These are phyloP conservation scores for Poecilus cupreus DNA, from an alignment of 2,888 invertebrate species.

Conservation along the genomic window DNA sequence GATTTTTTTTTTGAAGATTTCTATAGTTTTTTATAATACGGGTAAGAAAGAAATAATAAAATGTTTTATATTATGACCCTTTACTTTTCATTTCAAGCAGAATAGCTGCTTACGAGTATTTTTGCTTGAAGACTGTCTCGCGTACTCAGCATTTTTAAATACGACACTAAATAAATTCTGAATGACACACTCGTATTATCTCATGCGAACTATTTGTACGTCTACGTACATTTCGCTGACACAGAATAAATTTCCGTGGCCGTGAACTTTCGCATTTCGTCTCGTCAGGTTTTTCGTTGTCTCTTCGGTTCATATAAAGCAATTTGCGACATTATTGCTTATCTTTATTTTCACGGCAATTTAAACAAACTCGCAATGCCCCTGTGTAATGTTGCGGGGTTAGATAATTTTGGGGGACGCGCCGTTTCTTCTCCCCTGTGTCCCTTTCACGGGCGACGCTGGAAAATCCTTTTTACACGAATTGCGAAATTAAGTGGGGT, in stretches of 20 bases:
- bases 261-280: background rate
- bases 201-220: too few relatives aligned
- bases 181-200: too few relatives aligned
- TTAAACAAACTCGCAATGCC: conserved; percentile 29
- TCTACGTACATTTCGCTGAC: background rate
- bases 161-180: too few relatives aligned
- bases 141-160: too few relatives aligned
- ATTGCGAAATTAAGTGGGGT: conserved; percentile 46
- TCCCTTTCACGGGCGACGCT: background rate
- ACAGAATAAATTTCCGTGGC: background rate
- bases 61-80: too few relatives aligned
- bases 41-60: too few relatives aligned
- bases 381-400: conserved; percentile 11
- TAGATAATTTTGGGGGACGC: conserved; percentile 37
- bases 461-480: conserved; percentile 48
- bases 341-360: conserved; percentile 54
- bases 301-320: conserved; percentile 13
- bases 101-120: too few relatives aligned
- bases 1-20: too few relatives aligned
- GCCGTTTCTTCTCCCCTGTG: background rate
- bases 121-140: too few relatives aligned
- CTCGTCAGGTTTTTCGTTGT: conserved; percentile 23
- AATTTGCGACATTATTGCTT: conserved; percentile 48
- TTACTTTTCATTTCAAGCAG: too few relatives aligned
- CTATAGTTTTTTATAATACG: too few relatives aligned